These are phyloP conservation scores for Xiphophorus couchianus DNA, from an alignment of 2,113 vertebrate species.

Conservation along the genomic window DNA sequence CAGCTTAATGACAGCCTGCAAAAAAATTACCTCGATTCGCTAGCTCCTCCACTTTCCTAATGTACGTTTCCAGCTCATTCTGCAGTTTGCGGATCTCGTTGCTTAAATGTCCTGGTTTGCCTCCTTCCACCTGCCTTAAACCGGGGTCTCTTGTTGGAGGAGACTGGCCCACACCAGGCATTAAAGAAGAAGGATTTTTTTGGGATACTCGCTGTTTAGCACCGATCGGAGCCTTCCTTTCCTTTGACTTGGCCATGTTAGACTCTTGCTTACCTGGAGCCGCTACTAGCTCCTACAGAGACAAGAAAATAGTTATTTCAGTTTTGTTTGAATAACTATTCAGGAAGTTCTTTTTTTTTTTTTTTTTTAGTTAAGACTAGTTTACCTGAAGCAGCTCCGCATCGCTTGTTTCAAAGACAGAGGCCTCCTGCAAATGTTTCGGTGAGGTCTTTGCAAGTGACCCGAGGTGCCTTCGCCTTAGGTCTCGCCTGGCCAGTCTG, in stretches of 20 bases:
- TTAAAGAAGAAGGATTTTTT: slow-evolving; percentile 25
- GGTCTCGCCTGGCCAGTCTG: slow-evolving; percentile 87
- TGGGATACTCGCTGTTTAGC: slow-evolving; percentile 65
- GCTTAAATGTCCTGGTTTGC: slow-evolving; percentile 41
- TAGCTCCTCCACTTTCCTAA: slow-evolving; percentile 88
- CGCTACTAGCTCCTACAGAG: slow-evolving; percentile 40
- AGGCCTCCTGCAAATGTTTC: slow-evolving; percentile 32
- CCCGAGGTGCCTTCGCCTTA: slow-evolving; percentile 79
- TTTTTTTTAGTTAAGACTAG: too few species aligned
- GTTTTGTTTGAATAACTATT: background rate
- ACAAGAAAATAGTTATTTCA: background rate
- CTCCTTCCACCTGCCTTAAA: slow-evolving; percentile 30
- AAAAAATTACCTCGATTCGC: slow-evolving; percentile 81
- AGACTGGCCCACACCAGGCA: slow-evolving; percentile 45
- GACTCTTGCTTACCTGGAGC: slow-evolving; percentile 26
- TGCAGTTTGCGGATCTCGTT: slow-evolving; percentile 60
- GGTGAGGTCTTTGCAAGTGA: slow-evolving; percentile 40
- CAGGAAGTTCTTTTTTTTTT: too few species aligned
- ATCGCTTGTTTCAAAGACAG: slow-evolving; percentile 39
- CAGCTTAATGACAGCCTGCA: too few species aligned
- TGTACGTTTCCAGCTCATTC: slow-evolving; percentile 83
- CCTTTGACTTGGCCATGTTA: slow-evolving; percentile 56
- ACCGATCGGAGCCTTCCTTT: slow-evolving; percentile 54
- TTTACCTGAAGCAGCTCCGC: slow-evolving; percentile 50
- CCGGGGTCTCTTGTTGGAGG: slow-evolving; percentile 75